A percentile compares a stretch with the other conserved stretches of the same genome.
Evolutionary conservation across 1,140 invertebrate genomes (phyloP).

Genomic region (Bombyx mandarina): DNA sequence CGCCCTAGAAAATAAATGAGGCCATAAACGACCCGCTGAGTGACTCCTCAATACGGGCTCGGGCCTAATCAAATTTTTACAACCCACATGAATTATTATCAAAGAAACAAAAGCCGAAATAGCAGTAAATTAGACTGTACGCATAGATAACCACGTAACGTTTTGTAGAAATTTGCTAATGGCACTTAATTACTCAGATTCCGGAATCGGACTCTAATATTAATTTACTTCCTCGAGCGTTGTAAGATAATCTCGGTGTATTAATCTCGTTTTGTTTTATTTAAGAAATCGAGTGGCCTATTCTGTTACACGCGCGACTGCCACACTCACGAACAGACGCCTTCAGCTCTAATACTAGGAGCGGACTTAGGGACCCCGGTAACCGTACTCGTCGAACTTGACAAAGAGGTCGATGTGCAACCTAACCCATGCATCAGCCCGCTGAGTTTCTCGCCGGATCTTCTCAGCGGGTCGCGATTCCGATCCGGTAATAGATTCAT

Average conservation of each 20-base stretch:
- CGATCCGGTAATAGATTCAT: too few relatives aligned
- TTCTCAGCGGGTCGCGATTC: too few relatives aligned
- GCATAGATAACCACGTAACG: slow-evolving; percentile 21
- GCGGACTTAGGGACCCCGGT: too few relatives aligned
- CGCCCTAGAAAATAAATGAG: slow-evolving; percentile 46
- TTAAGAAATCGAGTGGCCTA: neutral
- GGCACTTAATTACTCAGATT: slow-evolving; percentile 3
- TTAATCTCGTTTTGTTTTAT: neutral
- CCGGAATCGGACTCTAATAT: slow-evolving; percentile 3
- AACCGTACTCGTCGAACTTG: too few relatives aligned
- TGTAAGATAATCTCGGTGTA: neutral
- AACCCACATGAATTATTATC: slow-evolving; percentile 38
- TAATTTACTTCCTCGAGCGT: slow-evolving; percentile 7
- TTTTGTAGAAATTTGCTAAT: slow-evolving; percentile 13
- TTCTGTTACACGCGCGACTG: slow-evolving; percentile 1
- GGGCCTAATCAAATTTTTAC: slow-evolving; percentile 52
- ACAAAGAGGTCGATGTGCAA: too few relatives aligned
- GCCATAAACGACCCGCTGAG: slow-evolving; percentile 48
- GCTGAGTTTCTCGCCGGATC: too few relatives aligned
- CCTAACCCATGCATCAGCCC: too few relatives aligned
- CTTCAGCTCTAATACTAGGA: too few relatives aligned
- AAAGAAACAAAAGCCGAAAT: slow-evolving; percentile 7
- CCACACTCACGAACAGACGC: neutral
- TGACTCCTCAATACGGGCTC: slow-evolving; percentile 41
- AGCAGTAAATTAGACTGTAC: slow-evolving; percentile 24